These are phyloP conservation scores for Arctia plantaginis DNA, from an alignment of 2,888 invertebrate species.

Conservation along the genomic window DNA sequence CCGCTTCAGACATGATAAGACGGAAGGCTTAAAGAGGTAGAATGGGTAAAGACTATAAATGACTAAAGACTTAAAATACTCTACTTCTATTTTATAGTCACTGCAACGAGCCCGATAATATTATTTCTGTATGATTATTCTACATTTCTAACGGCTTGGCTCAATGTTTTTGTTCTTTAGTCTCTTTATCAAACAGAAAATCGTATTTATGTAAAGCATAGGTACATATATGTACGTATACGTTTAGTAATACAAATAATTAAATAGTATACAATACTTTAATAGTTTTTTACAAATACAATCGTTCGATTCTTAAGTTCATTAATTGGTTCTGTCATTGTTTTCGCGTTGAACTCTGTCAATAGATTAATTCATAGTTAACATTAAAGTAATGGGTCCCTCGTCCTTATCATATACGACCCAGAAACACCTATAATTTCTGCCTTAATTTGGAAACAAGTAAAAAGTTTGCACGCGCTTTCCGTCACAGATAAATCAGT, in stretches of 20 bases:
- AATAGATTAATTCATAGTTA: too few relatives aligned
- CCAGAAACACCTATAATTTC: not conserved
- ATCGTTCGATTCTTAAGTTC: not conserved
- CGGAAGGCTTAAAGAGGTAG: not conserved
- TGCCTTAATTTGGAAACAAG: not conserved
- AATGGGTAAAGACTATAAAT: not conserved
- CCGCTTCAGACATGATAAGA: not conserved
- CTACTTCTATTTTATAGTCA: not conserved
- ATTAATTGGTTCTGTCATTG: not conserved
- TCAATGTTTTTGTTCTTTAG: not conserved
- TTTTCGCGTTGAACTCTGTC: not conserved
- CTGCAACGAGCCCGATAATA: not conserved
- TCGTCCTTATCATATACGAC: too few relatives aligned
- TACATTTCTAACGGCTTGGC: not conserved
- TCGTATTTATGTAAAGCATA: not conserved
- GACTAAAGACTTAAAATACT: not conserved
- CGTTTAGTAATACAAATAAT: too few relatives aligned
- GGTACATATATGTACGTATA: too few relatives aligned
- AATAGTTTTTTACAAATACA: not conserved
- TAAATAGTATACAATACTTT: too few relatives aligned
- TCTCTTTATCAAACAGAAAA: not conserved
- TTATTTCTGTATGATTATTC: too few relatives aligned
- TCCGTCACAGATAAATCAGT: too few relatives aligned
- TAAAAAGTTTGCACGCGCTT: not conserved
- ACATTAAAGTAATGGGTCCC: too few relatives aligned